A percentile compares a stretch with the other conserved stretches of the same genome.
These are phyloP conservation scores for Eutolmus rufibarbis DNA, from an alignment of 2,888 invertebrate genomes.

Conservation along the genomic window DNA sequence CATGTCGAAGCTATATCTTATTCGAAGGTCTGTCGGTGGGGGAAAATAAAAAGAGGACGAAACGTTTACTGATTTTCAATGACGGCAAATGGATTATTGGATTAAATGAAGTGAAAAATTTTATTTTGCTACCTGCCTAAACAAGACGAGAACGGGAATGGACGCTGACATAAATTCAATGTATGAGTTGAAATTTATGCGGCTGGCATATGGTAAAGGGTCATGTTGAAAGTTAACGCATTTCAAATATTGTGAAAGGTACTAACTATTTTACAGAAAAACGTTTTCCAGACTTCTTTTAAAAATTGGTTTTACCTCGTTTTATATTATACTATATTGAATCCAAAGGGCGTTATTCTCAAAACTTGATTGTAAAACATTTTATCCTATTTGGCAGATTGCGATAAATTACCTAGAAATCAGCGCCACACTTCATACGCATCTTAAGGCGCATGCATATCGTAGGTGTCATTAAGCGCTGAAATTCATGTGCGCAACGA, in stretches of 20 bases:
- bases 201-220: not conserved
- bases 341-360: no score
- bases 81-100: slow-evolving; percentile 6
- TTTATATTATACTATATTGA: no score
- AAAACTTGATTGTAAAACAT: no score
- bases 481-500: no score
- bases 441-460: no score
- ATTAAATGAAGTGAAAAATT: slow-evolving; percentile 24
- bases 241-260: not conserved
- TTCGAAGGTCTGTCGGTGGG: not conserved
- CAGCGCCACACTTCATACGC: no score
- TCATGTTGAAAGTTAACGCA: not conserved
- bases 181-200: not conserved
- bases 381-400: no score
- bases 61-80: slow-evolving; percentile 17
- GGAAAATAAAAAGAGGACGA: not conserved
- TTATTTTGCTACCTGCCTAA: slow-evolving; percentile 2
- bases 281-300: no score
- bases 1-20: not conserved
- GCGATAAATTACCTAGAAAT: no score
- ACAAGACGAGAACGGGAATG: not conserved
- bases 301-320: no score
- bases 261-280: no score
- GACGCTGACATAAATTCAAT: not conserved
- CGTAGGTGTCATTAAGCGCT: no score